A percentile compares a stretch with the other conserved stretches of the same genome.
Conservation (phyloP, 2,113 vertebrate species). For the Micronycteris hirsuta region DNA sequence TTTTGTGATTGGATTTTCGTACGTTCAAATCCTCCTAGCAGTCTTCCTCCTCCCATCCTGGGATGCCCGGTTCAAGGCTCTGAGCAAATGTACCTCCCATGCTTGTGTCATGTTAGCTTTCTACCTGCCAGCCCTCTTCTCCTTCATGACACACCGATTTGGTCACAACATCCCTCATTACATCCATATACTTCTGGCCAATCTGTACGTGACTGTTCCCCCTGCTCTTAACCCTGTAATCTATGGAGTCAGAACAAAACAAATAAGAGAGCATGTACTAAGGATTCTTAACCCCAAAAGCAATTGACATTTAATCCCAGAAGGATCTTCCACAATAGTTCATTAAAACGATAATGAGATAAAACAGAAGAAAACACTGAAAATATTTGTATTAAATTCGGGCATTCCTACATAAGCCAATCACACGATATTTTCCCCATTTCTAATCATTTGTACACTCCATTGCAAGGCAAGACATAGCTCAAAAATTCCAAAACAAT, state of each 20-base stretch:
- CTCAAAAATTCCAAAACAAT: background rate
- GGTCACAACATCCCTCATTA: slow-evolving; percentile 45
- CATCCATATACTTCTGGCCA: slow-evolving; percentile 62
- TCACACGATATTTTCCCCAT: background rate
- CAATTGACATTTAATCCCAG: background rate
- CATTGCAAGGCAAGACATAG: background rate
- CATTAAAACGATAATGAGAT: background rate
- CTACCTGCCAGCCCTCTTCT: slow-evolving; percentile 65
- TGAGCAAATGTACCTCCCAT: slow-evolving; percentile 61
- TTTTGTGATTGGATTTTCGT: slow-evolving; percentile 61
- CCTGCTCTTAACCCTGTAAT: slow-evolving; percentile 64
- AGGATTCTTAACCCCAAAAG: slow-evolving; percentile 44
- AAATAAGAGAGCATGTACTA: slow-evolving; percentile 48
- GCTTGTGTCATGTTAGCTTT: slow-evolving; percentile 50
- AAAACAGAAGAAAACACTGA: background rate
- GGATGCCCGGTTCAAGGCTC: slow-evolving; percentile 43
- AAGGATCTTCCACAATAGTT: background rate
- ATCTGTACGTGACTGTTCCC: slow-evolving; percentile 58
- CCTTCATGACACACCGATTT: slow-evolving; percentile 61
- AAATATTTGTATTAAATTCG: background rate
- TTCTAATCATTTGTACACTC: background rate
- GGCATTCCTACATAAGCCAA: background rate
- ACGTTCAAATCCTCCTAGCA: slow-evolving; percentile 45
- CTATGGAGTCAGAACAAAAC: slow-evolving; percentile 64
- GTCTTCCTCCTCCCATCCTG: slow-evolving; percentile 42